Conservation (phyloP, 2,888 invertebrate genomes). For the Disparrhopalites patrizii region DNA sequence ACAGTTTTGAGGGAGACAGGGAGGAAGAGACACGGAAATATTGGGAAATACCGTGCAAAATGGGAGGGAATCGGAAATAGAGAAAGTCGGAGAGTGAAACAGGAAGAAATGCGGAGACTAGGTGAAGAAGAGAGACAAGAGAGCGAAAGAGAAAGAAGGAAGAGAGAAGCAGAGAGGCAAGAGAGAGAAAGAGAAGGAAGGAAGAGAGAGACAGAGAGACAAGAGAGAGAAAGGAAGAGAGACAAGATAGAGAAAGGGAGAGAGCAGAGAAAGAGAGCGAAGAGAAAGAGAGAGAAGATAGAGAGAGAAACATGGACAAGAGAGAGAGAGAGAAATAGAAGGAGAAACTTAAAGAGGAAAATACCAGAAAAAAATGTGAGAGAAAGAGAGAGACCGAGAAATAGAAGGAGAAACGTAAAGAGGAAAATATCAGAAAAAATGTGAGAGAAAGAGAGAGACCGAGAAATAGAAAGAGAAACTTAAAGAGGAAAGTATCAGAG, state of each 20-base stretch:
- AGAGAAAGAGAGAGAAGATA: background rate
- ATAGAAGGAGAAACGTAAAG: background rate
- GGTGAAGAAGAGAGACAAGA: background rate
- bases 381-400: background rate
- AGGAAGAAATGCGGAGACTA: background rate
- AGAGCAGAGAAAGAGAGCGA: background rate
- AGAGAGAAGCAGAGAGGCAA: no score
- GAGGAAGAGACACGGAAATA: no score
- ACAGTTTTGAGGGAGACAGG: background rate
- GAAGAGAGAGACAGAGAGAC: background rate
- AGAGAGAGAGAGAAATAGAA: background rate
- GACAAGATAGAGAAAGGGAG: background rate
- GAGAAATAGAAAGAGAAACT: no score
- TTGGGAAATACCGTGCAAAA: no score
- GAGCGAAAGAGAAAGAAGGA: background rate
- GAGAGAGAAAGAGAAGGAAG: background rate
- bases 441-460: constrained; percentile 5
- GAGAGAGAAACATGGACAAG: background rate
- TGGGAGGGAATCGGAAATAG: no score
- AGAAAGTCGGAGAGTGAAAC: no score
- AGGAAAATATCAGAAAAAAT: background rate
- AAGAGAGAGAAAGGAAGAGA: background rate
- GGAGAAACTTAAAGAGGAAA: background rate
- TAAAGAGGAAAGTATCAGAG: no score
- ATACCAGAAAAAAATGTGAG: background rate